Evolutionary conservation across 2,888 invertebrate species (phyloP), one percentile per base, ranked within the genome.

Genomic region (Marasmarcha lunaedactyla): DNA sequence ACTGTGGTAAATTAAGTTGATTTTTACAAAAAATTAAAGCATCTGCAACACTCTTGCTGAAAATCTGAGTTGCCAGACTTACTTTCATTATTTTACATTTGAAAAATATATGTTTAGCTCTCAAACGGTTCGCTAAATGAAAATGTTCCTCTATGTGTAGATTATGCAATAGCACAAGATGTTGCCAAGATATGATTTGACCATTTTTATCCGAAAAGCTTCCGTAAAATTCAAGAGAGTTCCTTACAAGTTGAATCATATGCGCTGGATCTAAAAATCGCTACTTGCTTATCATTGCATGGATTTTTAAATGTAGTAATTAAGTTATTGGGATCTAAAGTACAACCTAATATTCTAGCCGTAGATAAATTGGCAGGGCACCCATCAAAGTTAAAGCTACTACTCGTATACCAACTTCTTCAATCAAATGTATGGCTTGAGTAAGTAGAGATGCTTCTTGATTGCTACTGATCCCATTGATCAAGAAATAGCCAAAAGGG

Each of bases 401-500:
- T 2, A 52, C 34, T 14, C 33, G 15, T 0, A 53, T 15, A 13
- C 44, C 47, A n/a, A 42, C 36, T 34, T 47, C 46, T 2, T 44
- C n/a, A 6, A 46, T 11, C n/a, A 45, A 27, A n/a, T 47, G 38
- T 9, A 51, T 14, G 27, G 46, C 47, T 2, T 45, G 43, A 7
- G 9, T 36, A 1, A 50, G 37, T 2, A 55, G 35, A 35, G 36
- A 34, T 1, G 42, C 40, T 3, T 39, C 33, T 35, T 53, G 50
- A 20, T 41, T 36, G 5, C 44, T 46, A 15, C 38, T 47, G 1
- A 46, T 36, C n/a, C 52, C 46, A 27, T 47, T 41, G 1, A 51
- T 41, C 12, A 52, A 34, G 44, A 55, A 55, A 47, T 50, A 54
- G 1, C 45, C 52, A 1, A 55, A 44, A 1, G 52, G 52, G 14